Base-by-base conservation (phyloP, 2,797 vertebrate genomes). In the Periparus ater region DNA sequence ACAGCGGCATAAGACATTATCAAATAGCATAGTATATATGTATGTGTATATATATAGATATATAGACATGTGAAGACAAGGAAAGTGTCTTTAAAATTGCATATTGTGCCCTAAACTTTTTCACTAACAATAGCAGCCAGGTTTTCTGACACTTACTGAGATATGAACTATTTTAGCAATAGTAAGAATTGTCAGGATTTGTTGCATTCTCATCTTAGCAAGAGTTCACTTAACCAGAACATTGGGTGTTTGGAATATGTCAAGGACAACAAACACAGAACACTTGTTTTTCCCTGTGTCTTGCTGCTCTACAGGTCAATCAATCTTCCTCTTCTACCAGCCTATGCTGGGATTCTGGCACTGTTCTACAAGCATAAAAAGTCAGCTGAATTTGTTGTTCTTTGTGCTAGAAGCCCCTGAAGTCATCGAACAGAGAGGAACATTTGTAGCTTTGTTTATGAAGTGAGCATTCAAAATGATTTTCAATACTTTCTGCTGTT, bases 381-480 rank as follows among this genome's bases (percentile, higher is more conserved):
- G 30, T 53, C 36, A 89, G 72, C 50, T 66, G 44, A 80, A 75
- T 93, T 91, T 95, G 11, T 47, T 88, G 26, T 58, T 47, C 55
- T 75, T 86, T 81, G 22, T 86, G 26, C n/a, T 65, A 70, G 68
- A 86, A 94, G 45, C 9, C 50, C 61, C 72, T 51, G 25, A 89
- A 89, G 57, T 53, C 47, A 81, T 77, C 0, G 1, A 84, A 81
- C 63, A 91, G 36, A 89, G 16, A 67, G 26, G 53, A 93, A 66
- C 62, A 67, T 75, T 81, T 78, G 38, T 86, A 88, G n/a, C 32
- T 91, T 93, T 95, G 85, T 91, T 95, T 95, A 81, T 0, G 0
- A 93, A 89, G 51, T 62, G 61, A 96, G 21, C 51, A 70, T 78
- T 92, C 76, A 91, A 89, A 92, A 91, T 75, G 1, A 58, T 85